Evolutionary conservation across 2,113 vertebrate species (phyloP).

Genomic region (Phaethornis superciliosus): DNA sequence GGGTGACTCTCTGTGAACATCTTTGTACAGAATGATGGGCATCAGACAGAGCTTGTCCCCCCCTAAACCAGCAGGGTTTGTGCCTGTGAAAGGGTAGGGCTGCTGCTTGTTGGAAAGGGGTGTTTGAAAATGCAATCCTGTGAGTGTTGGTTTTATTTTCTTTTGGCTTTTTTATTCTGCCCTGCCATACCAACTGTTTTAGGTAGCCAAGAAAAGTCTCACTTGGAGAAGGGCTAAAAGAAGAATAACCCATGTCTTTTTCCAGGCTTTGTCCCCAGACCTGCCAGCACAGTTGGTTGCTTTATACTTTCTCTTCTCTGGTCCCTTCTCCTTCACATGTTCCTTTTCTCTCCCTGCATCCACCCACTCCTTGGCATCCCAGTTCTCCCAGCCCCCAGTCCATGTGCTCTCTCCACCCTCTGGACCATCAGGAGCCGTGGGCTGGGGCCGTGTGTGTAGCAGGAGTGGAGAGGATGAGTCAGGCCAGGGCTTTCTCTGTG

Average conservation of each 20-base stretch:
- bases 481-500: background rate
- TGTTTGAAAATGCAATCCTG: background rate
- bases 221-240: background rate
- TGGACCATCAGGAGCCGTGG: background rate
- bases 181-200: background rate
- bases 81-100: background rate
- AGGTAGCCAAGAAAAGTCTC: background rate
- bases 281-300: background rate
- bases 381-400: rapidly evolving
- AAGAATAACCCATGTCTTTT: background rate
- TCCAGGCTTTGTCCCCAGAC: background rate
- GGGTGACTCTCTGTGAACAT: background rate
- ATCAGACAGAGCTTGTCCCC: background rate
- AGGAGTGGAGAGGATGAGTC: background rate
- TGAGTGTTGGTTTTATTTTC: too few species aligned
- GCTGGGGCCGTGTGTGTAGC: background rate
- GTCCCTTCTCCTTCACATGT: background rate
- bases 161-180: background rate
- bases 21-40: background rate
- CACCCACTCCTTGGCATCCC: background rate
- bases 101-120: background rate
- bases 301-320: background rate
- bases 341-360: background rate
- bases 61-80: background rate
- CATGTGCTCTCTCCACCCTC: rapidly evolving